These are phyloP conservation scores for Engraulis encrasicolus DNA, from an alignment of 2,113 vertebrate species.

Conservation along the genomic window DNA sequence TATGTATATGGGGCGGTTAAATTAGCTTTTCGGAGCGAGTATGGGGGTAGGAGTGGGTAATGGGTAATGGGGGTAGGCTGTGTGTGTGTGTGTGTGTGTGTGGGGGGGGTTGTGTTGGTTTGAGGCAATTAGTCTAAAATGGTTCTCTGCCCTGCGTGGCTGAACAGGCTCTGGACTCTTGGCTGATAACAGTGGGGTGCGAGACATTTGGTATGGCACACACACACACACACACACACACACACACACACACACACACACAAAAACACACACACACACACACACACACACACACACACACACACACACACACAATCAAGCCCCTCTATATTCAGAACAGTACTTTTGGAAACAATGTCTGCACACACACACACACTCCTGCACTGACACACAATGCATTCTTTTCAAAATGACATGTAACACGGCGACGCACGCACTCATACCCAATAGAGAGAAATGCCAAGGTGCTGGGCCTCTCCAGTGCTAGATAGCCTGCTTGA, in stretches of 20 bases:
- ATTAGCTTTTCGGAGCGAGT: no score
- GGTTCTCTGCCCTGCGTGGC: constrained; percentile 52
- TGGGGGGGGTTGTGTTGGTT: constrained; percentile 37
- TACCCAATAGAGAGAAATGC: background rate
- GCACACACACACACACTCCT: no score
- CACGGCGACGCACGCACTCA: background rate
- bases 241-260: no score
- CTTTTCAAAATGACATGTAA: background rate
- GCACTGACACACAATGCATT: background rate
- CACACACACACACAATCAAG: background rate
- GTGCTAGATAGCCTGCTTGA: background rate
- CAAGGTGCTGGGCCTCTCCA: background rate
- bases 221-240: background rate
- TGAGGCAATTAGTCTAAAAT: constrained; percentile 60
- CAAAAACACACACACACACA: constrained; percentile 15
- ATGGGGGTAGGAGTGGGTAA: no score
- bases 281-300: constrained; percentile 20
- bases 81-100: no score
- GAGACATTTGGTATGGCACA: constrained; percentile 44
- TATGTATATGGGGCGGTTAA: no score
- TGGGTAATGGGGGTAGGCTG: no score
- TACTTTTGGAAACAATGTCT: no score
- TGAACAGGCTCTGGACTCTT: no score
- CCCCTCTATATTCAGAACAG: background rate
- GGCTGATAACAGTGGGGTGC: constrained; percentile 45